Evolutionary conservation across 2,888 invertebrate genomes (phyloP), one percentile per base, ranked within the genome.

Genomic region (Leptothorax acervorum): DNA sequence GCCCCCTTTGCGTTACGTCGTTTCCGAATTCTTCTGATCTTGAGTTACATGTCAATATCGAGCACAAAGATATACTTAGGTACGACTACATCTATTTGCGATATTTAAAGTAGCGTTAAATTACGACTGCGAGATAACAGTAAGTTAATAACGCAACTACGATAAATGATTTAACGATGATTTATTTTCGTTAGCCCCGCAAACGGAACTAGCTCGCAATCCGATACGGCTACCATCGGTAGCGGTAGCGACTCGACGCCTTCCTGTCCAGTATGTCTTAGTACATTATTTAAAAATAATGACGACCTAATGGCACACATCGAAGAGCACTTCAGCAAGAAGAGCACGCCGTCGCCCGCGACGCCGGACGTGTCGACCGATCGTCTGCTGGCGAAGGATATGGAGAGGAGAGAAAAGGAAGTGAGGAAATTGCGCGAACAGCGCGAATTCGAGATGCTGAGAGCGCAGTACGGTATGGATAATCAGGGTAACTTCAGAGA

Each of bases 381-480:
- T 91, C 94, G 95, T 75, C 87, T 96, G 86, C 91, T 96, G 31
- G 96, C 96, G 0, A 95, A 95, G 79, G 96, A 96, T 90, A 95
- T 96, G 90, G 96, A 96, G 87, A 95, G 95, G 88, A 94, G 95
- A 65, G 94, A 97, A 86, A 95, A 96, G 85, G 97, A 97, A 92
- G 97, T 97, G 0, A 96, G 97, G 90, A 96, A 96, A 89, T 96
- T 96, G 87, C 95, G 97, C 39, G 98, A 98, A 92, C 97, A 98
- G 92, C 96, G 97, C 66, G 98, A 98, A 94, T 98, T 98, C 94
- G 97, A 98, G 92, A 95, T 97, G 95, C 94, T 98, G 55, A 95
- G 97, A 93, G 98, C 98, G 2, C 97, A 98, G 93, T 98, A 98
- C 92, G 98, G 98, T 1, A 98, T 98, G 98, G 98, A 98, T 93